Conservation (phyloP, 2,113 vertebrate genomes). For the Pseudopipra pipra region DNA sequence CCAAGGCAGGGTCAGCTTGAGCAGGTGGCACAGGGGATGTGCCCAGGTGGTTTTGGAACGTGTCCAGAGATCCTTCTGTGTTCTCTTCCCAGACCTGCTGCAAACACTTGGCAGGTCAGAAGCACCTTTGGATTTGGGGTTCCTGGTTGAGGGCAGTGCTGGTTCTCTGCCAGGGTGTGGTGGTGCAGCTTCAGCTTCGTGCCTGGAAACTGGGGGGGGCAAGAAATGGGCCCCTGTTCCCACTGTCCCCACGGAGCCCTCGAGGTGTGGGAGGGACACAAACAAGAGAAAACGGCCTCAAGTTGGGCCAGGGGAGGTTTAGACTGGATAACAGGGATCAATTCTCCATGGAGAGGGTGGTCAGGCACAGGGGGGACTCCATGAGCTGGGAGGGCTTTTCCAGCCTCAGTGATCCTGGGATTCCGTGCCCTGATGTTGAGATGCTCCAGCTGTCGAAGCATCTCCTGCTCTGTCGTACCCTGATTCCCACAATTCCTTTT, state of each 20-base stretch:
- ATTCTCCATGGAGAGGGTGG: not conserved
- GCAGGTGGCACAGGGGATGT: not conserved
- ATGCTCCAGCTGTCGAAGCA: not conserved
- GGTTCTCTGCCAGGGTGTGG: not conserved
- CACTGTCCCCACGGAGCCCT: fast-evolving
- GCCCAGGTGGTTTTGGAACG: not conserved
- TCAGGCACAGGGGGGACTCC: not conserved
- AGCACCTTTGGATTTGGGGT: not conserved
- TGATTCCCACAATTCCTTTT: not conserved
- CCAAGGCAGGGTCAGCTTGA: not conserved
- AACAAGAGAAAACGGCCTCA: not conserved
- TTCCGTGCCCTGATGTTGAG: not conserved
- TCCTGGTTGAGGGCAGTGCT: not conserved
- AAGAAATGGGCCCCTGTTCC: not conserved
- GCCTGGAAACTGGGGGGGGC: fast-evolving
- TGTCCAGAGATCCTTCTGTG: not conserved
- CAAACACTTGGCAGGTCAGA: not conserved
- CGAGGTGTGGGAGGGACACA: too few relatives aligned
- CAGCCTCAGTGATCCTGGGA: not conserved
- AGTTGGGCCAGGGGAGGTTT: not conserved
- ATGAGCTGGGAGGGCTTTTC: not conserved
- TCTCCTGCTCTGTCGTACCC: not conserved
- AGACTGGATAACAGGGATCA: not conserved
- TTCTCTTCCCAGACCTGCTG: not conserved
- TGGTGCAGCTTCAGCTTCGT: not conserved